Base-by-base conservation (phyloP, 2,797 vertebrate species). In the Emys orbicularis region DNA sequence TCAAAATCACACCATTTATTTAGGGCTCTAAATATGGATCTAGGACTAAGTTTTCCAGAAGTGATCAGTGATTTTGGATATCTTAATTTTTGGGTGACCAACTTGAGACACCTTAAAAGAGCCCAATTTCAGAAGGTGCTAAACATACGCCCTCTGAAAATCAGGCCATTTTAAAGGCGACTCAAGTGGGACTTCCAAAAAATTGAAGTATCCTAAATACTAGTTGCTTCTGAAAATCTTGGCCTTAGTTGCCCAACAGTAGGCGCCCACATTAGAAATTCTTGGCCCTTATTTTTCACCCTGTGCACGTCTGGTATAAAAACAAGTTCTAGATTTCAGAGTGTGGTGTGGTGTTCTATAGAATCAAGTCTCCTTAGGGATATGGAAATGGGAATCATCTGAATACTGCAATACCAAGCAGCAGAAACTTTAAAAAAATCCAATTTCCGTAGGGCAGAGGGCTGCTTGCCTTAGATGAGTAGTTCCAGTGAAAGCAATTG, bases 311-410 rank as follows among this genome's bases (percentile, higher is more conserved):
- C 81, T 4, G 0, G 10, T 41, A 34, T 13, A 19, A 59, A 34
- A 93, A 49, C 31, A 85, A 94, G 90, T 47, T 65, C 74, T 57
- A 92, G 92, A 87, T 12, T 84, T 92, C 74, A 91, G 57, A 81
- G 61, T 34, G 5, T 10, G 29, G 2, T 52, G 76, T 80, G 81
- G 83, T 31, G 81, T 4, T 12, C 19, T 49, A 56, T 1, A 1
- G 84, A 83, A 52, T 25, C 61, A 18, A 81, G 21, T 19, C 87
- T 89, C 79, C 86, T 90, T 83, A 81, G 77, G 10, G 61, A 86
- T 31, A 41, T 86, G 41, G 37, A 88, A 93, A 52, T 50, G 81
- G 76, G 81, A 79, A 86, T 91, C 74, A 18, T 29, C 8, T 77
- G 44, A 49, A 76, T 29, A 47, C 4, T 13, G 27, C 65, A 72